Conservation (phyloP, 1,140 invertebrate genomes). For the Cotesia typhae region DNA sequence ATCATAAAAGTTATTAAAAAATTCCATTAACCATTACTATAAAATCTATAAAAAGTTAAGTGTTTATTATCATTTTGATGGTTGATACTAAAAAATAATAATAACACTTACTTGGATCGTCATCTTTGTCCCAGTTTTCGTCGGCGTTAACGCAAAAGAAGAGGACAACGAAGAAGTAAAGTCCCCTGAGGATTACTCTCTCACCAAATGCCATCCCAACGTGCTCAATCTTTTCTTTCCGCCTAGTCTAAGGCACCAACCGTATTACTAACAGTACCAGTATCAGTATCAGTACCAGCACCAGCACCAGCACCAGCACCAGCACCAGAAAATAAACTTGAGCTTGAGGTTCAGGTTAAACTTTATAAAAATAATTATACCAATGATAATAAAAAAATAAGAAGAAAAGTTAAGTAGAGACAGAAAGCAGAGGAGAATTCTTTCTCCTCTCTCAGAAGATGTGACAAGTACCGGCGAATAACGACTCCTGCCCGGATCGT, state of each 20-base stretch:
- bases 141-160: constrained; percentile 56
- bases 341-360: too few species aligned
- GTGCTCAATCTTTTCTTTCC: constrained; percentile 1
- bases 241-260: not conserved
- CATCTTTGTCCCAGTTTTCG: constrained; percentile 61
- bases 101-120: constrained; percentile 55
- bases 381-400: too few species aligned
- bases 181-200: constrained; percentile 52
- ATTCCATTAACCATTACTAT: constrained; percentile 6
- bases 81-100: not conserved
- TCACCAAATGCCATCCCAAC: constrained; percentile 36
- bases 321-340: too few species aligned
- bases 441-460: constrained; percentile 15
- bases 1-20: not conserved
- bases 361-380: not conserved
- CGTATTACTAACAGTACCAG: not conserved
- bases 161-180: constrained; percentile 54
- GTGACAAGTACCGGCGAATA: constrained; percentile 17
- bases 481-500: constrained; percentile 23
- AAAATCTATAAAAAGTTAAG: too few species aligned
- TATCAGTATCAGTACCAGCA: too few species aligned
- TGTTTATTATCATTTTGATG: too few species aligned
- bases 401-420: not conserved
- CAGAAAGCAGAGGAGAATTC: not conserved
- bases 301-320: too few species aligned